Conservation (phyloP, 1,140 invertebrate species). For the Yoshiicerus persimilis region DNA sequence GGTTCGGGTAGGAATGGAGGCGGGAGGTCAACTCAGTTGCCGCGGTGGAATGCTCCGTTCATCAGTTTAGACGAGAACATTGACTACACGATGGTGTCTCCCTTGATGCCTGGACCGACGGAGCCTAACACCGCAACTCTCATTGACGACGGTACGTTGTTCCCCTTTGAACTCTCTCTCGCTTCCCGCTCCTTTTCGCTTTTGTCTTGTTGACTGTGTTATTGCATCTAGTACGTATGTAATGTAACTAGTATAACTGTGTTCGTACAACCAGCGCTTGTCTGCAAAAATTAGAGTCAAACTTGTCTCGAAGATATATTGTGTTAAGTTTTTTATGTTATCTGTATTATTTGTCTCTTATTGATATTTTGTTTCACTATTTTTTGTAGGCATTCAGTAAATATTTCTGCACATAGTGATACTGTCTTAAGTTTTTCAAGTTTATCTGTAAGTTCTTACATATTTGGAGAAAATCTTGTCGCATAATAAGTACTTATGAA, state of each 20-base stretch:
- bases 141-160: constrained; percentile 67
- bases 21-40: constrained; percentile 62
- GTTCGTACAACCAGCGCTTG: background rate
- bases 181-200: background rate
- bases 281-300: constrained; percentile 24
- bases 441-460: background rate
- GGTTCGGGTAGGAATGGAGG: constrained; percentile 65
- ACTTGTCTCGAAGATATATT: constrained; percentile 1
- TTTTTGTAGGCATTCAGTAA: background rate
- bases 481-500: background rate
- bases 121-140: constrained; percentile 69
- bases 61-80: constrained; percentile 80
- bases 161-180: background rate
- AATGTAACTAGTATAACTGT: background rate
- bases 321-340: background rate
- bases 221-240: background rate
- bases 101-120: constrained; percentile 64
- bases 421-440: background rate
- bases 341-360: background rate
- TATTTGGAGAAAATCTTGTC: background rate
- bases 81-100: constrained; percentile 87
- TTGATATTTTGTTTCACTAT: background rate
- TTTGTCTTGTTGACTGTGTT: background rate
- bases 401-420: background rate
- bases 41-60: constrained; percentile 84